Evolutionary conservation across 1,140 invertebrate species (phyloP).

Genomic region (Gonioctena quinquepunctata): DNA sequence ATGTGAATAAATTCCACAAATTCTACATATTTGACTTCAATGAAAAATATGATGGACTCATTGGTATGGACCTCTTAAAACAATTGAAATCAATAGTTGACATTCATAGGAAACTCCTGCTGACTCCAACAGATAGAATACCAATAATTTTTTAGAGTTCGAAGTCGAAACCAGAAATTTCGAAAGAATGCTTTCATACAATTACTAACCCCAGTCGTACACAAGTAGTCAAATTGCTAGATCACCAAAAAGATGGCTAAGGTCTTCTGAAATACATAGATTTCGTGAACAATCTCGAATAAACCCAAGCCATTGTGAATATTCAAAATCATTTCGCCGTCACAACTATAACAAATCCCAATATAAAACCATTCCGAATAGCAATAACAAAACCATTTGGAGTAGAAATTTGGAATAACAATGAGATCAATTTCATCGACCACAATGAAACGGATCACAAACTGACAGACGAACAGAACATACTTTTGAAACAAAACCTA

Average conservation of each 20-base stretch:
- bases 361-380: background rate
- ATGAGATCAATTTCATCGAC: constrained; percentile 13
- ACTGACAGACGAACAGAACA: constrained; percentile 5
- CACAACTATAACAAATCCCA: background rate
- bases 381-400: constrained; percentile 21
- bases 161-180: background rate
- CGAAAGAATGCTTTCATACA: too few species aligned
- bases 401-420: constrained; percentile 8
- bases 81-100: background rate
- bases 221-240: too few species aligned
- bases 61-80: constrained; percentile 14
- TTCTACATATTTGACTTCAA: constrained; percentile 12
- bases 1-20: background rate
- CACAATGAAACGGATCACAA: constrained; percentile 12
- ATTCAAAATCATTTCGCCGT: background rate
- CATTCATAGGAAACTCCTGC: constrained; percentile 1
- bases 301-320: too few species aligned
- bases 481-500: constrained; percentile 16
- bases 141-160: constrained; percentile 24
- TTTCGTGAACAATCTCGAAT: too few species aligned
- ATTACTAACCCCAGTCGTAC: too few species aligned
- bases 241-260: too few species aligned
- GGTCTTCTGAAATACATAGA: too few species aligned
- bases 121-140: constrained; percentile 37
- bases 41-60: constrained; percentile 6